Conservation (phyloP, 53 echinoderm and acorn worm genomes). For the Zoroaster sp. region DNA sequence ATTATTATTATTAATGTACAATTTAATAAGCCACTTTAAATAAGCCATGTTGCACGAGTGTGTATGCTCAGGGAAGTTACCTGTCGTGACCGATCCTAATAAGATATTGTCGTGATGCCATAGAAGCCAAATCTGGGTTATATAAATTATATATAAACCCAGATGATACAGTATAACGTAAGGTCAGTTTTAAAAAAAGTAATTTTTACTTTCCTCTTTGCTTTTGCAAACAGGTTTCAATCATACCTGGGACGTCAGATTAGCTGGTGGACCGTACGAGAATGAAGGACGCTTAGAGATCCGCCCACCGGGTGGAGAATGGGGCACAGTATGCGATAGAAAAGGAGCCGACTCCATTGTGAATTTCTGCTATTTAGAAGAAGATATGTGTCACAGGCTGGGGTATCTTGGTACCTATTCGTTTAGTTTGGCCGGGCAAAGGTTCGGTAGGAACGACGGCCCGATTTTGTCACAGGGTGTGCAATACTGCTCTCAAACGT, state of each 20-base stretch:
- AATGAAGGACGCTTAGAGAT: background rate
- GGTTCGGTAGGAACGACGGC: background rate
- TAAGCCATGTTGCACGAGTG: too few relatives aligned
- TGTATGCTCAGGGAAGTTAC: too few relatives aligned
- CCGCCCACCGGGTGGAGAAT: background rate
- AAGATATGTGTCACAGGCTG: background rate
- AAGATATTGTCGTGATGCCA: too few relatives aligned
- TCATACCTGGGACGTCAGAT: background rate
- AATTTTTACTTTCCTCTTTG: too few relatives aligned
- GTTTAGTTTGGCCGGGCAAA: background rate
- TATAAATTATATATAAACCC: too few relatives aligned
- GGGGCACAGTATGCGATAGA: background rate
- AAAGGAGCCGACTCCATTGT: background rate
- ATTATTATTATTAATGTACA: too few relatives aligned
- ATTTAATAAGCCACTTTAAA: too few relatives aligned
- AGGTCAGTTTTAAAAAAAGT: too few relatives aligned
- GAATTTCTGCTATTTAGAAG: background rate
- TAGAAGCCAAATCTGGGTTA: too few relatives aligned
- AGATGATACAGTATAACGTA: too few relatives aligned
- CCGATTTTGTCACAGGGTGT: background rate
- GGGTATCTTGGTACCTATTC: background rate
- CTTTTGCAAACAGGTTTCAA: background rate
- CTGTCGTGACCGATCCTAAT: too few relatives aligned
- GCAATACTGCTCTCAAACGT: background rate
- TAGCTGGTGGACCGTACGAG: background rate